Evolutionary conservation across 1,140 invertebrate species (phyloP).

Genomic region (Brachystomella parvula): DNA sequence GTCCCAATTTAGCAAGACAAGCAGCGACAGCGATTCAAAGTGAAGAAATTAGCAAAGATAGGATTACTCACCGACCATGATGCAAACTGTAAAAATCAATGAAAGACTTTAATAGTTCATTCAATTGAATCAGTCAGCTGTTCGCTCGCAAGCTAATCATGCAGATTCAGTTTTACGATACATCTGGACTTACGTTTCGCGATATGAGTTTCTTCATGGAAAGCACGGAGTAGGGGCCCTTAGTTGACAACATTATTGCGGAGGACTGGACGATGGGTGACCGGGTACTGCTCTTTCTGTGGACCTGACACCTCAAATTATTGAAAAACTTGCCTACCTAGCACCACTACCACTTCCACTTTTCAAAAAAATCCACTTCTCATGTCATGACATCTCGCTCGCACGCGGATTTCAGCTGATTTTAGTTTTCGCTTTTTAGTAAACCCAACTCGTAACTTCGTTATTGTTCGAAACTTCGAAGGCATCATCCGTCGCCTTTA

Average conservation of each 20-base stretch:
- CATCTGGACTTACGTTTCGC: neutral
- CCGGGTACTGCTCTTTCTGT: too few species aligned
- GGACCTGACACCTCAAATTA: too few species aligned
- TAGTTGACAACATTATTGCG: neutral
- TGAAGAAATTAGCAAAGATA: neutral
- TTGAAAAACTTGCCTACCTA: too few species aligned
- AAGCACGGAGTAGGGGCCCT: neutral
- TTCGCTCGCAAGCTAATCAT: neutral
- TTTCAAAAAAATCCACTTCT: neutral
- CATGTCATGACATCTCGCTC: neutral
- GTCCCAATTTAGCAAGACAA: neutral
- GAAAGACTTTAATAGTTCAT: neutral
- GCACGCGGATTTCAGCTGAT: neutral
- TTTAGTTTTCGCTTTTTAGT: neutral
- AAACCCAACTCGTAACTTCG: neutral
- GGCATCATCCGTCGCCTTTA: neutral
- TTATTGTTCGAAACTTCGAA: neutral
- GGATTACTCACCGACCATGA: slow-evolving; percentile 26
- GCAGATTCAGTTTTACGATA: neutral
- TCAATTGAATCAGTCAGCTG: neutral
- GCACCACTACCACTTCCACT: too few species aligned
- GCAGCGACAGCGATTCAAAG: neutral
- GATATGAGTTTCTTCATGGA: neutral
- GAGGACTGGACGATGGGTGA: neutral
- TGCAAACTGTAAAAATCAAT: slow-evolving; percentile 19